These are phyloP conservation scores for Heliconius himera DNA, from an alignment of 1,140 invertebrate genomes.

Conservation along the genomic window DNA sequence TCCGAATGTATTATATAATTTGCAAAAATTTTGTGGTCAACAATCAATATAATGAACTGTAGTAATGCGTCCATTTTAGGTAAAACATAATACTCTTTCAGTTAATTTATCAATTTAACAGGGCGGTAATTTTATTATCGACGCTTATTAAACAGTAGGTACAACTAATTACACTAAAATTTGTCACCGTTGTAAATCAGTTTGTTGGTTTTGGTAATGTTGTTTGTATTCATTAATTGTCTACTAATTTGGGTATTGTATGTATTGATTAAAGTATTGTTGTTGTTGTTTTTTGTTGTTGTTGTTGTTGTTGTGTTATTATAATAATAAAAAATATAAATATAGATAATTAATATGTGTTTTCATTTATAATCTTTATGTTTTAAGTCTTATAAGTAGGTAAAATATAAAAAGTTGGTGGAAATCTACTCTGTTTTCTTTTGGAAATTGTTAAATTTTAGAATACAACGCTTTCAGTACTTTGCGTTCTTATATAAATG, in stretches of 20 bases:
- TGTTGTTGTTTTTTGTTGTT: not conserved
- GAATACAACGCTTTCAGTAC: too few relatives aligned
- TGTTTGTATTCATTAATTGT: conserved; percentile 31
- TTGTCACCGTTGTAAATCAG: conserved; percentile 37
- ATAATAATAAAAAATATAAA: not conserved
- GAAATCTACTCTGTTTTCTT: too few relatives aligned
- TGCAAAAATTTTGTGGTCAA: conserved; percentile 35
- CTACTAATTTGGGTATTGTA: conserved; percentile 16
- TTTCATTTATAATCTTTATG: not conserved
- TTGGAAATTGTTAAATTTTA: too few relatives aligned
- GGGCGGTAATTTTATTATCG: conserved; percentile 35
- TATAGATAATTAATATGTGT: not conserved
- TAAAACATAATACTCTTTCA: conserved; percentile 35
- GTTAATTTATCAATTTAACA: conserved; percentile 35
- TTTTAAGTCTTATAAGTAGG: not conserved
- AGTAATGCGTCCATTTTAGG: conserved; percentile 36
- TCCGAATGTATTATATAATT: conserved; percentile 22
- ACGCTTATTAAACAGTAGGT: conserved; percentile 30
- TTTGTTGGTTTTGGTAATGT: conserved; percentile 38
- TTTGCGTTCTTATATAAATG: too few relatives aligned
- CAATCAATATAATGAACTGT: conserved; percentile 33
- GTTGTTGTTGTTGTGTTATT: not conserved
- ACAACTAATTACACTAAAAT: conserved; percentile 38
- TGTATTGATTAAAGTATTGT: not conserved
- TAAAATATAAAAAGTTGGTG: too few relatives aligned